Evolutionary conservation across 2,797 vertebrate species (phyloP).

Genomic region (Muscicapa striata): DNA sequence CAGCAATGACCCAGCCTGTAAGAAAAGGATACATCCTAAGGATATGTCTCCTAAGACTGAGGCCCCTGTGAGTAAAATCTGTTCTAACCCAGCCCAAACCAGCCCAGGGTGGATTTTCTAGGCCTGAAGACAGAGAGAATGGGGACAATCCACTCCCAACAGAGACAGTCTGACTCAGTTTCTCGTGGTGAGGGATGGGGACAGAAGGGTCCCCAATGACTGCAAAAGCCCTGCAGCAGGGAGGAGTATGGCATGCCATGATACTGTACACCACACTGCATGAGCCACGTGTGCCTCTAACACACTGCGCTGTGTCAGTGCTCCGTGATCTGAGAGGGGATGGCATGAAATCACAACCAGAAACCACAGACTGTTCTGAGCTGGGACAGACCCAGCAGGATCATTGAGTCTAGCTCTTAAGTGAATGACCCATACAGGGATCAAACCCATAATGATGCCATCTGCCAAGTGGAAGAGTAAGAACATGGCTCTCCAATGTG

Average conservation of each 20-base stretch:
- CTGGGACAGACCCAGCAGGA: not conserved
- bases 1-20: not conserved
- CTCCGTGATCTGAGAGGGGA: not conserved
- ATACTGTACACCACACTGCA: not conserved
- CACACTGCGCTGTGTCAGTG: not conserved
- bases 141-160: not conserved
- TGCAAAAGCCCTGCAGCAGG: not conserved
- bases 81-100: not conserved
- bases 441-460: not conserved
- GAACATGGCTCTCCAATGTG: not conserved
- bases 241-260: accelerated
- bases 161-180: not conserved
- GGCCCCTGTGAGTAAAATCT: not conserved
- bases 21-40: not conserved
- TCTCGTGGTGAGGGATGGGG: not conserved
- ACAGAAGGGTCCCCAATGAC: not conserved
- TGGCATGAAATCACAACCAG: not conserved
- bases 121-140: not conserved
- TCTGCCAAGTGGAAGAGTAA: not conserved
- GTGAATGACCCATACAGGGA: too few species aligned
- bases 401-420: not conserved
- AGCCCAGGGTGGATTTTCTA: not conserved
- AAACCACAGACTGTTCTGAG: not conserved
- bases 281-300: not conserved
- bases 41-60: not conserved